Percentiles rank a stretch among this genome's conserved stretches.
Conservation (phyloP, 1,140 invertebrate genomes). For the Brachionus manjavacas region DNA sequence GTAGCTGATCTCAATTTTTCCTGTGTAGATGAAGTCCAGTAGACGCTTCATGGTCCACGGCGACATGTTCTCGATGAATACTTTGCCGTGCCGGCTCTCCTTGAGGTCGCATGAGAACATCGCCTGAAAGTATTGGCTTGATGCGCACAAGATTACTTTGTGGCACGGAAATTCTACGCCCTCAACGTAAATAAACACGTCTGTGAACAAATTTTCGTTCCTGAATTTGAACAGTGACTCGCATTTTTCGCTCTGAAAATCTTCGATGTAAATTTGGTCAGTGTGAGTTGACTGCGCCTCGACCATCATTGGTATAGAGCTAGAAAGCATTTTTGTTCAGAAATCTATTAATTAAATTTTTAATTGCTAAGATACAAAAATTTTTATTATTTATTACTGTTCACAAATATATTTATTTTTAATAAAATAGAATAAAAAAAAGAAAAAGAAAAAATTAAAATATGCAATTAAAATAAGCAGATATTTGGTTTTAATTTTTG, state of each 20-base stretch:
- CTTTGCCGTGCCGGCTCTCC: constrained; percentile 53
- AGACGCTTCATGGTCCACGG: constrained; percentile 56
- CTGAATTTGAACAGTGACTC: constrained; percentile 1
- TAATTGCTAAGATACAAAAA: background rate
- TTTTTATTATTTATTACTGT: background rate
- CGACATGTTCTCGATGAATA: constrained; percentile 52
- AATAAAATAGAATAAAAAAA: too few relatives aligned
- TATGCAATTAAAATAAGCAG: background rate
- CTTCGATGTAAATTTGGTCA: background rate
- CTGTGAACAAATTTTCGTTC: constrained; percentile 42
- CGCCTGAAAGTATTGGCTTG: constrained; percentile 59
- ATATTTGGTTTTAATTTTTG: background rate
- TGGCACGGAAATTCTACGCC: constrained; percentile 52
- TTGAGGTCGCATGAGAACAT: constrained; percentile 59
- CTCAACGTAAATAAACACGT: constrained; percentile 41
- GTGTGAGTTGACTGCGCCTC: background rate
- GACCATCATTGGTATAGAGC: background rate
- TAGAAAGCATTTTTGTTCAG: background rate
- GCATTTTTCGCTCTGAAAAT: constrained; percentile 3
- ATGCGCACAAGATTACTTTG: constrained; percentile 55
- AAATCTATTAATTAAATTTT: background rate
- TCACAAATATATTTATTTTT: too few relatives aligned
- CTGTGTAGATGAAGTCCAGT: constrained; percentile 57
- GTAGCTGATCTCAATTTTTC: constrained; percentile 54
- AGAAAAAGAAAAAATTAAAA: background rate